Evolutionary conservation across 2,797 vertebrate genomes (phyloP).

Genomic region (Dallia pectoralis): DNA sequence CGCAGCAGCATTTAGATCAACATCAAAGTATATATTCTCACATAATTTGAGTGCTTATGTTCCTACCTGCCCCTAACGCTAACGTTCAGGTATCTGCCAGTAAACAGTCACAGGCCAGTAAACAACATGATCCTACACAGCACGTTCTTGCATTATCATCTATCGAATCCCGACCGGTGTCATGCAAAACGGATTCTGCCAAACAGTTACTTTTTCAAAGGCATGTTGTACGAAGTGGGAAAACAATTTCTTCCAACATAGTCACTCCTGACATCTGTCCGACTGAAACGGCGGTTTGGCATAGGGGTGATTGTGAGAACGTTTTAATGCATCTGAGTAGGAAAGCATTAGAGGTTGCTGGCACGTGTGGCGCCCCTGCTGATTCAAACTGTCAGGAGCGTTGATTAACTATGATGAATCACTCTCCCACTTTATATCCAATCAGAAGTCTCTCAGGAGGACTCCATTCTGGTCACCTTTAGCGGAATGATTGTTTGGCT

Average conservation of each 20-base stretch:
- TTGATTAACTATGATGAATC: conserved; percentile 81
- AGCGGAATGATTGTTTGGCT: conserved; percentile 73
- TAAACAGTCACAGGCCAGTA: conserved; percentile 40
- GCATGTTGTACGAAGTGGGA: neutral
- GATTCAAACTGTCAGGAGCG: conserved; percentile 70
- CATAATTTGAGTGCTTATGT: too few relatives aligned
- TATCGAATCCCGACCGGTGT: neutral
- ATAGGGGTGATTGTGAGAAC: conserved; percentile 47
- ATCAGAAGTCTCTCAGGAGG: conserved; percentile 71
- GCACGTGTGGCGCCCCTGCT: conserved; percentile 58
- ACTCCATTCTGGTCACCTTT: conserved; percentile 71
- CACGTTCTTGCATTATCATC: neutral
- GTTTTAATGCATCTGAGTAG: conserved; percentile 54
- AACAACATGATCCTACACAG: conserved; percentile 7
- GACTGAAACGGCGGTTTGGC: neutral
- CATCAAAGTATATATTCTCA: too few relatives aligned
- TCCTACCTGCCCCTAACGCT: too few relatives aligned
- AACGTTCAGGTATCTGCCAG: conserved; percentile 43
- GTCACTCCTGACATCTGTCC: conserved; percentile 5
- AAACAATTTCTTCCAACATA: neutral
- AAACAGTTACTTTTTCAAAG: neutral
- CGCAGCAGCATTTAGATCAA: too few relatives aligned
- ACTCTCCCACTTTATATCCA: conserved; percentile 68
- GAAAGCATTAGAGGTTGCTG: conserved; percentile 60
- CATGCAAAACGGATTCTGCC: neutral